Base-by-base conservation (phyloP, 1,140 invertebrate species). In the Kradibia gibbosae region DNA sequence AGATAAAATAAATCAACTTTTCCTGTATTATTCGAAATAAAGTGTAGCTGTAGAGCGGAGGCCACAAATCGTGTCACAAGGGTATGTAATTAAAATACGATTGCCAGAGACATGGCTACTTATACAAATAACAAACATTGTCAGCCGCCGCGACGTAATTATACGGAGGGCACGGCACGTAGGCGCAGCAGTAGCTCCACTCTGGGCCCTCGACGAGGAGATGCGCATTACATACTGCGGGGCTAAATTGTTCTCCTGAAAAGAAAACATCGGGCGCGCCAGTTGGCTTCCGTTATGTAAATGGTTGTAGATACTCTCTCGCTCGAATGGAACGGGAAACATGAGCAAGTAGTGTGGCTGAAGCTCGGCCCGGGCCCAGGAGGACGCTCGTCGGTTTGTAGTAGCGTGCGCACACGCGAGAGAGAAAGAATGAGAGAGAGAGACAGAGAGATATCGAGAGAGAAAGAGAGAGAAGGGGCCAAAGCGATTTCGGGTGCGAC, bases 261-360 rank as follows among this genome's bases (percentile, higher is more conserved):
- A 83, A 80, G 78, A 80, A 80, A 76, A 71, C 60, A 71, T 25
- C 72, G 39, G 82, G 34, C 53, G 50, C n/a, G 72, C 17, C 82
- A 80, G 77, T 80, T 83, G 82, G 78, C 60, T 53, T 48, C 45
- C 82, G 42, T 72, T 78, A 78, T 78, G 55, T 78, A 82, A 82
- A 82, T 81, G 60, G 10, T 22, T 20, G 80, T 0, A 48, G 60
- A 65, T 39, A 48, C 11, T 65, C 13, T 65, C 53, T 31, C 17
- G 20, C n/a, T 25, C 39, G 11, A 74, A 28, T 20, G 25, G 42
- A 42, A 81, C 70, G 8, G 15, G 25, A 57, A 22, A 3, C 15
- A 28, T 60, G 48, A 55, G 3, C 17, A 70, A 39, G 36, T 57
- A 36, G 55, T 28, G 7, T 25, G 28, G 77, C 45, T 39, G 10